These are phyloP conservation scores for Netelia inedita DNA, from an alignment of 2,888 invertebrate genomes.

Conservation along the genomic window DNA sequence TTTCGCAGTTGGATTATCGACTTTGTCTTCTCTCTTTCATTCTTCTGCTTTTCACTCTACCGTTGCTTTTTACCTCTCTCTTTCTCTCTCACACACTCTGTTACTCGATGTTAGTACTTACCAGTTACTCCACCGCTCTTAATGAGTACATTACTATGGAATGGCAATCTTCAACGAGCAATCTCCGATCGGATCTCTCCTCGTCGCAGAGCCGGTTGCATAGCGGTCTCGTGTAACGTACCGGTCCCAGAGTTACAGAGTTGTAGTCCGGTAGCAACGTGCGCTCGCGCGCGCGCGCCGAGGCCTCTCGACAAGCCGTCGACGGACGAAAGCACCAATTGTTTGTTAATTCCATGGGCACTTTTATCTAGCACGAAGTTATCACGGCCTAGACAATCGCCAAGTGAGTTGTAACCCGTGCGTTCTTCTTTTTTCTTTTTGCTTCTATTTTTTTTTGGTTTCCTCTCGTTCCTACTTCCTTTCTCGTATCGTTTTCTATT, in stretches of 20 bases:
- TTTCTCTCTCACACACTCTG: constrained; percentile 1
- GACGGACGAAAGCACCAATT: constrained; percentile 46
- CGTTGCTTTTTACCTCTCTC: constrained; percentile 5
- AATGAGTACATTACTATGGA: constrained; percentile 64
- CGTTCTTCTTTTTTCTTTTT: not conserved
- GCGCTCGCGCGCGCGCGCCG: not conserved
- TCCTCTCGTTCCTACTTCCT: no score
- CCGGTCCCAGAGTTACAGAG: not conserved
- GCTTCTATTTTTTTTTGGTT: no score
- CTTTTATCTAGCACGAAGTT: not conserved
- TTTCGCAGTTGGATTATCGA: constrained; percentile 43
- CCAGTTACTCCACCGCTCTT: constrained; percentile 56
- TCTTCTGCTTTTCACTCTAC: constrained; percentile 10
- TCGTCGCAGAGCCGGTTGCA: constrained; percentile 16
- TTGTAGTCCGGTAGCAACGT: not conserved
- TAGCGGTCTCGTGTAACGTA: constrained; percentile 10
- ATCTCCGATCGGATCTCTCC: constrained; percentile 59
- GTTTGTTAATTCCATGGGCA: constrained; percentile 41
- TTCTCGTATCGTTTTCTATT: no score
- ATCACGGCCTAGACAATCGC: not conserved
- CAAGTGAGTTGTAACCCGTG: not conserved
- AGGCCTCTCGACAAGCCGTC: not conserved
- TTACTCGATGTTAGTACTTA: constrained; percentile 31
- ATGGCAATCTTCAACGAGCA: constrained; percentile 60
- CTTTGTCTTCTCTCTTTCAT: constrained; percentile 22